phyloP scores from a whole-genome alignment of 2,113 vertebrate species.

The Pseudonaja textilis region DNA sequence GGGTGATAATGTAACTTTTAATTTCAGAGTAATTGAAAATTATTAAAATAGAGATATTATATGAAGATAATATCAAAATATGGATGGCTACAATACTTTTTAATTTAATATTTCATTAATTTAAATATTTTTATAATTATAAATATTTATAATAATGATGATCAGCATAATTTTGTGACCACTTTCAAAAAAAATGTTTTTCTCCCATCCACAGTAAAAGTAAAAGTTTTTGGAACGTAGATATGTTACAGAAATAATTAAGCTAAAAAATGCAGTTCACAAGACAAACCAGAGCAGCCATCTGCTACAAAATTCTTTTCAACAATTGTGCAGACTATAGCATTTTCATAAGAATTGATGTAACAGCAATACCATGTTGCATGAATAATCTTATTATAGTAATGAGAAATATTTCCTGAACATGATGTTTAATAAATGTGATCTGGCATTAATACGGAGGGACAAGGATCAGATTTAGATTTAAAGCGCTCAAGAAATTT shows the following conservation, averaged over 20 bases:
- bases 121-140: background rate
- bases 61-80: background rate
- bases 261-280: background rate
- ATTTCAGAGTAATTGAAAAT: background rate
- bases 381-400: constrained; percentile 19
- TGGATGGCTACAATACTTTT: background rate
- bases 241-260: constrained; percentile 7
- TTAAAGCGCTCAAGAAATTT: constrained; percentile 18
- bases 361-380: constrained; percentile 16
- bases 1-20: background rate
- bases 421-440: constrained; percentile 29
- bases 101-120: background rate
- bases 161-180: background rate
- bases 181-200: background rate
- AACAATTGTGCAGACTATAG: constrained; percentile 2
- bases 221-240: constrained; percentile 4
- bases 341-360: constrained; percentile 10
- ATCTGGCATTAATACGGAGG: constrained; percentile 13
- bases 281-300: background rate
- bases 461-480: background rate
- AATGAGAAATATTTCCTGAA: constrained; percentile 9
- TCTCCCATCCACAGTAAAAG: background rate
- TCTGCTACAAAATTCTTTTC: constrained; percentile 21
- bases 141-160: background rate
- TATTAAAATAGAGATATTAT: background rate